phyloP scores from a whole-genome alignment of 1,140 invertebrate species.

The Tyrophagus putrescentiae region DNA sequence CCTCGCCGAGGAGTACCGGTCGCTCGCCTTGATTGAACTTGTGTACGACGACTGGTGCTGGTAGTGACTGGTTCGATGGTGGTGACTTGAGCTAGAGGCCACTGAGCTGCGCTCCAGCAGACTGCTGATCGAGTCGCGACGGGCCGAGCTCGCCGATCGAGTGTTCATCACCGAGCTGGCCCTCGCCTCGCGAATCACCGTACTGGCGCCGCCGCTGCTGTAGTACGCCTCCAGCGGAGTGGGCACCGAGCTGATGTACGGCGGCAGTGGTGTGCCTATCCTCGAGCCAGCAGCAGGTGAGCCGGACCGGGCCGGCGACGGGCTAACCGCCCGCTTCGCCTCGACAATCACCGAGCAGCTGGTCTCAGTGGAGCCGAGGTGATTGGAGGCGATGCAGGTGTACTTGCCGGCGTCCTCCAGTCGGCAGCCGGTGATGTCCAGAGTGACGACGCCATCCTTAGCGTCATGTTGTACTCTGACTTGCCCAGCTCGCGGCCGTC shows the following conservation, averaged over 20 bases:
- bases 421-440: conserved; percentile 88
- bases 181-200: conserved; percentile 1
- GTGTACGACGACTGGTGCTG: conserved; percentile 9
- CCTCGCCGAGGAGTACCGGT: not conserved
- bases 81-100: not conserved
- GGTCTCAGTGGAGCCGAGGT: conserved; percentile 82
- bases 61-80: not conserved
- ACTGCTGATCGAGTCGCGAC: not conserved
- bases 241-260: not conserved
- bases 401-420: conserved; percentile 92
- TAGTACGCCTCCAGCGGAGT: conserved; percentile 6
- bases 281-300: not conserved
- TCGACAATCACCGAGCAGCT: conserved; percentile 90
- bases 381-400: conserved; percentile 75
- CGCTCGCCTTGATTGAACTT: not conserved
- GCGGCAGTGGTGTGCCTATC: no score
- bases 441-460: conserved; percentile 79
- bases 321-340: conserved; percentile 43
- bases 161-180: not conserved
- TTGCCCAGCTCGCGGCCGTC: conserved; percentile 75
- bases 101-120: not conserved
- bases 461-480: conserved; percentile 72
- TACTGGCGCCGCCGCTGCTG: not conserved
- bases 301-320: not conserved
- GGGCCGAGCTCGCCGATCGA: not conserved